Evolutionary conservation across 2,797 vertebrate species (phyloP), one percentile per base, ranked within the genome.

Genomic region (Oreochromis mossambicus): DNA sequence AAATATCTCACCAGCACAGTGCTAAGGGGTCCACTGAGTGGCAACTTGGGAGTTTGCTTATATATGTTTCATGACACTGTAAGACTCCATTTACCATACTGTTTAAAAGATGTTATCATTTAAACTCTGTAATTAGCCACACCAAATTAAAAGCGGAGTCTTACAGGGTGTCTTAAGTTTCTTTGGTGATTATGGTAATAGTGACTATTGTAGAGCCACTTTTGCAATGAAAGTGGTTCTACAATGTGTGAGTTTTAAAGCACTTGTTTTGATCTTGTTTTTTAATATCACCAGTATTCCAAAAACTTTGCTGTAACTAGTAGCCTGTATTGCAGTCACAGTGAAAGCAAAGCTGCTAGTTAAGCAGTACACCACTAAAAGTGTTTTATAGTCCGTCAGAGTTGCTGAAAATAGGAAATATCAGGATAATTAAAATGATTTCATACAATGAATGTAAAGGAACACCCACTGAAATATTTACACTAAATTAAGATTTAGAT

Each of bases 61-160:
- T 91, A 80, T 83, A 85, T 76, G 84, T 91, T 92, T 91, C 80
- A 90, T 76, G 87, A 89, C 85, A 87, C 80, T 81, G 75, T 89
- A 83, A 86, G 85, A 88, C 58, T 88, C 70, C 73, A 88, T 90
- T 91, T 87, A 87, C 61, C 19, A 73, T 83, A 84, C 43, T 80
- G 56, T 88, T 90, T 77, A 78, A 80, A 84, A 92, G 78, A 87
- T 88, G 75, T 89, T 89, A 90, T 91, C 84, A 83, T 89, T 90
- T 81, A 89, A 38, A 3, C 32, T 82, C 32, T 48, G 76, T 77
- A 92, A 88, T 87, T 89, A 88, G 82, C 78, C 51, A 80, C 82
- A 87, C 73, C 66, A 55, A 82, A 83, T 84, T 86, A 48, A 86
- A 87, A 78, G 56, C 2, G 15, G 29, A 58, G 56, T 58, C 8